phyloP scores from a whole-genome alignment of 2,113 vertebrate species.

The Psophia crepitans region DNA sequence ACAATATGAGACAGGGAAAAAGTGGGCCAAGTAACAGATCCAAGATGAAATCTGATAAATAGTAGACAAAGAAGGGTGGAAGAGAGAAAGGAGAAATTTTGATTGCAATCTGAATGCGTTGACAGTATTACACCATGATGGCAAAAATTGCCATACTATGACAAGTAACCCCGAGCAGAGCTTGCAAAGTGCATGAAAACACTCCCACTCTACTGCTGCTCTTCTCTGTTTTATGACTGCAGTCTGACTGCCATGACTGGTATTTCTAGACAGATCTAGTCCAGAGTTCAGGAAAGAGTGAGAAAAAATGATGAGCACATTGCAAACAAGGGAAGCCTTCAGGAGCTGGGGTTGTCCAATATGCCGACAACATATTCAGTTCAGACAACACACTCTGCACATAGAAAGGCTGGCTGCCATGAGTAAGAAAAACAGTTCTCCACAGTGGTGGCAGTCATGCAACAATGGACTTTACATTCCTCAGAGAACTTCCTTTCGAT shows the following conservation, averaged over 20 bases:
- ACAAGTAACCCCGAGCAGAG: background rate
- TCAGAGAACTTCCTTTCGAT: background rate
- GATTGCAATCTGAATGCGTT: background rate
- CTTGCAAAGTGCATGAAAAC: background rate
- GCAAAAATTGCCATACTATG: background rate
- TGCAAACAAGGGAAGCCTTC: background rate
- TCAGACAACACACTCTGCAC: background rate
- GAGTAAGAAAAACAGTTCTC: background rate
- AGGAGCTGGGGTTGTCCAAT: background rate
- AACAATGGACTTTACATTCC: background rate
- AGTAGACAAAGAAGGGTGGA: background rate
- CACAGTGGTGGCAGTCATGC: background rate
- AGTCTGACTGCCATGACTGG: background rate
- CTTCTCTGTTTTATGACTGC: background rate
- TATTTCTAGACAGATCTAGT: background rate
- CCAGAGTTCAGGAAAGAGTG: background rate
- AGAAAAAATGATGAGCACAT: background rate
- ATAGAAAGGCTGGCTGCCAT: background rate
- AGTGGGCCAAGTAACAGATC: background rate
- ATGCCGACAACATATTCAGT: background rate
- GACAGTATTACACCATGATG: background rate
- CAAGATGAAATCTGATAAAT: background rate
- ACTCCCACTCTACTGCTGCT: background rate
- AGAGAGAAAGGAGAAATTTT: background rate
- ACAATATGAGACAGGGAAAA: background rate